Base-by-base conservation (phyloP, 2,797 vertebrate genomes). In the Neosilurus mollespiculum region DNA sequence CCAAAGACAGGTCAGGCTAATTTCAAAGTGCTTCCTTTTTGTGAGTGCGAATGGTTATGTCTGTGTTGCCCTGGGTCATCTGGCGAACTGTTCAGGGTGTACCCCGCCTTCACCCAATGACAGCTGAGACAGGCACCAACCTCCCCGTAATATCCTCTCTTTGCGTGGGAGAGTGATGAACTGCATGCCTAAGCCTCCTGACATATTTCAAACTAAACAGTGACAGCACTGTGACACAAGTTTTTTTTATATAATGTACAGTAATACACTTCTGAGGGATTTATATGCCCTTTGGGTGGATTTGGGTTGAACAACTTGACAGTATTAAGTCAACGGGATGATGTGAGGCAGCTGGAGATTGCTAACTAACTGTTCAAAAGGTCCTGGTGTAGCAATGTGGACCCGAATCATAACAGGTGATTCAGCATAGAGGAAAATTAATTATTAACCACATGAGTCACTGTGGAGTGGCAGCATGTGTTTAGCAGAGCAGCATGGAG, bases 361-460 rank as follows among this genome's bases (percentile, higher is more conserved):
- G n/a, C 51, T 70, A 79, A 62, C 81, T 83, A 77, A 72, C 18
- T 53, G 18, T 65, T 62, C 16, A 69, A 67, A 65, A 20, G 34
- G 59, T 72, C 30, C n/a, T 56, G 43, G 59, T 37, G 56, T 75
- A 15, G 24, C 34, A 81, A 78, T 59, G 67, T 62, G 75, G 26
- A 65, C 61, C 78, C 16, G 18, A 66, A 65, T 80, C 78, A 73
- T 64, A 85, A 83, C 71, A 83, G 77, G 81, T 85, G 77, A 88
- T 85, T 81, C 73, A 58, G 61, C 59, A 65, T 67, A 62, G 53
- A 80, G 30, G 61, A 77, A 79, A 80, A 73, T 78, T 14, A 82
- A 81, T 70, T 73, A 59, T 86, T 69, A 71, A 69, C 83, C 78
- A 76, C 80, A 81, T 73, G 85, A 86, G 37, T 84, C 80, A 86